Conservation (phyloP, 2,888 invertebrate genomes). For the Fragum fragum region DNA sequence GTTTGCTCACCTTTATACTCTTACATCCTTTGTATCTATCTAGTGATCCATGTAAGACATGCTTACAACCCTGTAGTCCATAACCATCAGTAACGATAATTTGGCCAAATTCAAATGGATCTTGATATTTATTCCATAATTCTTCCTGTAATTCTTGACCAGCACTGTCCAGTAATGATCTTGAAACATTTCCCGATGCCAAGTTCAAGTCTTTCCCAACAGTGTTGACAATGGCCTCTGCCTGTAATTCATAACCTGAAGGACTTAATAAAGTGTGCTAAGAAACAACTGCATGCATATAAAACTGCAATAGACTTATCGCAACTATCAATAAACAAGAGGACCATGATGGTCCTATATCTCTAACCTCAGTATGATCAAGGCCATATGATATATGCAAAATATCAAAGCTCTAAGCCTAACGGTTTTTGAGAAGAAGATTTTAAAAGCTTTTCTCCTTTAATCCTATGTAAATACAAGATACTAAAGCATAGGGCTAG, state of each 20-base stretch:
- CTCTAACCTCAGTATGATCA: neutral
- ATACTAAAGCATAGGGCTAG: no score
- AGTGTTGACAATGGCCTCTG: constrained; percentile 74
- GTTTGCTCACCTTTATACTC: neutral
- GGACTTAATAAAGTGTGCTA: no score
- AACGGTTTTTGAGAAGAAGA: no score
- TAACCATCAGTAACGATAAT: constrained; percentile 39
- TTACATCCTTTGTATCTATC: neutral
- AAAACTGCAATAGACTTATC: no score
- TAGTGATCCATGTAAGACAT: constrained; percentile 46
- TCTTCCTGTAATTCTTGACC: constrained; percentile 68
- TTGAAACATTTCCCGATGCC: constrained; percentile 66
- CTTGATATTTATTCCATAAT: constrained; percentile 16
- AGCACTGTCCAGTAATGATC: constrained; percentile 59
- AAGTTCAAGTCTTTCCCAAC: constrained; percentile 57
- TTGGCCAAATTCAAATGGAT: constrained; percentile 10
- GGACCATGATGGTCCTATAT: constrained; percentile 3
- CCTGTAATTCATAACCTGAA: constrained; percentile 59
- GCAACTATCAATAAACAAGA: no score
- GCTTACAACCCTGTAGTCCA: constrained; percentile 28
- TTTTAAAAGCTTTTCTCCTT: no score
- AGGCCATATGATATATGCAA: no score
- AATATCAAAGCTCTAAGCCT: no score
- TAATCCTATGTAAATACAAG: no score
- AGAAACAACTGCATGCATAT: no score